phyloP scores from a whole-genome alignment of 2,113 vertebrate genomes.

The Equus quagga region DNA sequence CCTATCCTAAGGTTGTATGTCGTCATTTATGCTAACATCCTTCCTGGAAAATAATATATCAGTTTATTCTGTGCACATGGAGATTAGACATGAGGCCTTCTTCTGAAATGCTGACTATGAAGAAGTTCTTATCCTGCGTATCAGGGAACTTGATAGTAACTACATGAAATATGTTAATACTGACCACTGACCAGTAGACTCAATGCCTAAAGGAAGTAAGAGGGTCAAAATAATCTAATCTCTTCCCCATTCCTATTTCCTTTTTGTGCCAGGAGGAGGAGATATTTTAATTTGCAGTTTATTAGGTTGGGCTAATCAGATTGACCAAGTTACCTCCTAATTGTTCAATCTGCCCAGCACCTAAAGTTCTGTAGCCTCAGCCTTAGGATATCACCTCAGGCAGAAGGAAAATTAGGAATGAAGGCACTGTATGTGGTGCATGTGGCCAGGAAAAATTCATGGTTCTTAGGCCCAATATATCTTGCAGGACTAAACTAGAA shows the following conservation, averaged over 20 bases:
- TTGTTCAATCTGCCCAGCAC: background rate
- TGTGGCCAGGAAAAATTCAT: background rate
- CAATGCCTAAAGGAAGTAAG: background rate
- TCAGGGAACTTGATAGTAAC: background rate
- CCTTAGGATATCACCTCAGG: background rate
- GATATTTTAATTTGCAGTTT: conserved; percentile 43
- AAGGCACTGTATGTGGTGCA: background rate
- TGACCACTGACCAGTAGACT: background rate
- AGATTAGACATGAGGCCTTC: background rate
- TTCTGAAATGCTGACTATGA: conserved; percentile 2
- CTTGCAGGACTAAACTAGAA: background rate
- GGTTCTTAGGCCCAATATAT: background rate
- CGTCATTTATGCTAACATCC: conserved; percentile 10
- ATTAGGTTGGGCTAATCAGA: background rate
- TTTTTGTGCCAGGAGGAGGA: background rate
- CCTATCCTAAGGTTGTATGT: background rate
- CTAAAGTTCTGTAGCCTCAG: background rate
- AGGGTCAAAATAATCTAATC: background rate
- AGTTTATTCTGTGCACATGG: background rate
- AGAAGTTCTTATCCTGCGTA: background rate
- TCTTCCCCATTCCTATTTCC: background rate
- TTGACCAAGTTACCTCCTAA: background rate
- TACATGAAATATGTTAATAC: background rate
- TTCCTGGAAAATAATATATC: conserved; percentile 19
- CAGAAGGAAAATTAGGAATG: background rate